Conservation (phyloP, 30 jellyfish, hydroid and myxozoan species). For the Catostylus mosaicus region DNA sequence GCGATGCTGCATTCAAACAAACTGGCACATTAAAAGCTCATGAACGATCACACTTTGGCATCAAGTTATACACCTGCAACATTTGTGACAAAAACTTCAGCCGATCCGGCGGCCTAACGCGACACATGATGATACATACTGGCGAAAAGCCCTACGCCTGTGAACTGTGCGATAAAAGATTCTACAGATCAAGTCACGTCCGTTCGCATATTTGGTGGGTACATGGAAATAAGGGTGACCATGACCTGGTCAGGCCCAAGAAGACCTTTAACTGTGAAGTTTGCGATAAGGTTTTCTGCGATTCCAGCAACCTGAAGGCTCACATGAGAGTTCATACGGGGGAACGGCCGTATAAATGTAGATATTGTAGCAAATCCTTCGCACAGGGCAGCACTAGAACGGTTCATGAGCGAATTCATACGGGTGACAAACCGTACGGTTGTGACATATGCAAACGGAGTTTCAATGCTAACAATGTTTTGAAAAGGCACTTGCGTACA, state of each 20-base stretch:
- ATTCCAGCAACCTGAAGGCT: constrained; percentile 2
- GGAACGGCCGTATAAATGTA: constrained; percentile 32
- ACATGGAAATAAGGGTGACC: not conserved
- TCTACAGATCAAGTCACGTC: constrained; percentile 20
- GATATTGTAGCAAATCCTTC: constrained; percentile 18
- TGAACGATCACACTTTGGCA: constrained; percentile 38
- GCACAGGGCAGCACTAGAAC: constrained; percentile 12
- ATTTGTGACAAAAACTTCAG: constrained; percentile 37
- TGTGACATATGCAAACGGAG: not conserved
- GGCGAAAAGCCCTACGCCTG: constrained; percentile 50
- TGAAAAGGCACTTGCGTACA: constrained; percentile 10
- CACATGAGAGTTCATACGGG: constrained; percentile 37
- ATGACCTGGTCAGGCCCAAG: not conserved
- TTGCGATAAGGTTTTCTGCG: constrained; percentile 22
- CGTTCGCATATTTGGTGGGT: constrained; percentile 32
- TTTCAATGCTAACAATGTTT: constrained; percentile 1
- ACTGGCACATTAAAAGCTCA: constrained; percentile 39
- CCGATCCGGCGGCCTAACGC: constrained; percentile 20
- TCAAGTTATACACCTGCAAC: constrained; percentile 27
- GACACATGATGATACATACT: constrained; percentile 30
- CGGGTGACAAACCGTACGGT: constrained; percentile 27
- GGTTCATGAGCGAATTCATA: constrained; percentile 19
- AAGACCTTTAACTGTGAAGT: constrained; percentile 21
- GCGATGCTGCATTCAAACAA: constrained; percentile 25
- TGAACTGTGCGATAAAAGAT: constrained; percentile 45